A percentile compares a stretch with the other conserved stretches of the same genome.
Conservation (phyloP, 2,888 invertebrate genomes). For the Venustoraphidia nigricollis region DNA sequence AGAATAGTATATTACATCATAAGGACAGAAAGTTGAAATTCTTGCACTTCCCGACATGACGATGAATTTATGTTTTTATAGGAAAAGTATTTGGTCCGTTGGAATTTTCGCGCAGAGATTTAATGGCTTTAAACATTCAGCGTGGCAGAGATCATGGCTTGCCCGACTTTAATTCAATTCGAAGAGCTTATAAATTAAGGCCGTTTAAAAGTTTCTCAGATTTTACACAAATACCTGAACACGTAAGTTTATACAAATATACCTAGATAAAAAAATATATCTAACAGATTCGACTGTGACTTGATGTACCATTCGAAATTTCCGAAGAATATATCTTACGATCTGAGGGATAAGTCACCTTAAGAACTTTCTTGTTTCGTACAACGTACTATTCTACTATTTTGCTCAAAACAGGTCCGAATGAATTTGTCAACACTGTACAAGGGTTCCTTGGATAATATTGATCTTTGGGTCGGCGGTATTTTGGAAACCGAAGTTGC, state of each 20-base stretch:
- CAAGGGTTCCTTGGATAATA: constrained; percentile 24
- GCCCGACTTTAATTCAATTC: constrained; percentile 42
- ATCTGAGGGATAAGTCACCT: too few species aligned
- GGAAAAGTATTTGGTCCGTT: constrained; percentile 36
- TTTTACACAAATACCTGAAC: too few species aligned
- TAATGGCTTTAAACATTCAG: constrained; percentile 42
- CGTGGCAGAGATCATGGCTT: constrained; percentile 38
- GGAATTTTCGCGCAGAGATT: constrained; percentile 38
- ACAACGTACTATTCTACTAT: background rate
- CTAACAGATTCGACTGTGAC: too few species aligned
- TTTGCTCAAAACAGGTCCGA: constrained; percentile 10
- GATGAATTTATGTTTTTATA: constrained; percentile 4
- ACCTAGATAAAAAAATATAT: too few species aligned
- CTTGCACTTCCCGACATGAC: too few species aligned
- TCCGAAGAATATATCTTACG: too few species aligned
- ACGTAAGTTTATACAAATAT: too few species aligned
- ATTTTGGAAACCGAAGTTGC: constrained; percentile 34
- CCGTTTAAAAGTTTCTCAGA: too few species aligned
- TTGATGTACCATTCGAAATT: too few species aligned
- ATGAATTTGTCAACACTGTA: constrained; percentile 21
- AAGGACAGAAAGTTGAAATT: too few species aligned
- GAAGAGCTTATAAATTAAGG: constrained; percentile 29
- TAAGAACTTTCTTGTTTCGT: too few species aligned
- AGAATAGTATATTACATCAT: too few species aligned
- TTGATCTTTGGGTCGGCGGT: constrained; percentile 41